Evolutionary conservation across 1,140 invertebrate species (phyloP), one percentile per base, ranked within the genome.

Genomic region (Tetranychus cinnabarinus): DNA sequence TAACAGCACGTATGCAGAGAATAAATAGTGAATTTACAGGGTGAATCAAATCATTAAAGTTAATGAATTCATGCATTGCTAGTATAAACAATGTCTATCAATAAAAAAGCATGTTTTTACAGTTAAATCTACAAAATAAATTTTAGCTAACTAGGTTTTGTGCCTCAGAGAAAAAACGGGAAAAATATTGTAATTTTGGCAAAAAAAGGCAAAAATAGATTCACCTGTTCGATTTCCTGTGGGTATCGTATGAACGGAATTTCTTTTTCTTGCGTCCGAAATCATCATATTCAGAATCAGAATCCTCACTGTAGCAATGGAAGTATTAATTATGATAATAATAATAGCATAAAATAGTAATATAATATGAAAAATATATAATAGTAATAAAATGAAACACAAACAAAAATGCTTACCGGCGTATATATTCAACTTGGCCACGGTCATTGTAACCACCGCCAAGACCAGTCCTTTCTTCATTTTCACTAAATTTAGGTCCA

Each of bases 401-500:
- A 47, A 47, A 47, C 23, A 15, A 47, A 12, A 47, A n/a, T n/a
- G 23, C n/a, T 23, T n/a, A 52, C 50, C 50, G n/a, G n/a, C 50
- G 50, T 31, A 88, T 87, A 68, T 95, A 95, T 69, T 96, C 90
- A 8, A 95, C 88, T 3, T 86, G 80, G 46, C 87, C 88, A 62
- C 90, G 77, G 69, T 95, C 90, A 76, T 95, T 96, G 69, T 91
- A 95, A 54, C 77, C 77, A 36, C 75, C 76, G 31, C 74, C 75
- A 63, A 71, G 67, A 66, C 72, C 72, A 33, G 74, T 75, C 62
- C 83, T 72, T 69, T 82, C 81, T 72, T 86, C 82, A 55, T 90
- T 81, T 73, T 93, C 89, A 2, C 85, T 85, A 73, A 89, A 88
- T 74, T 97, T 97, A 2, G 92, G 90, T 2, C 92, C 87, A 77